A percentile compares a stretch with the other conserved stretches of the same genome.
Evolutionary conservation across 2,797 vertebrate genomes (phyloP).

Genomic region (Erithacus rubecula): DNA sequence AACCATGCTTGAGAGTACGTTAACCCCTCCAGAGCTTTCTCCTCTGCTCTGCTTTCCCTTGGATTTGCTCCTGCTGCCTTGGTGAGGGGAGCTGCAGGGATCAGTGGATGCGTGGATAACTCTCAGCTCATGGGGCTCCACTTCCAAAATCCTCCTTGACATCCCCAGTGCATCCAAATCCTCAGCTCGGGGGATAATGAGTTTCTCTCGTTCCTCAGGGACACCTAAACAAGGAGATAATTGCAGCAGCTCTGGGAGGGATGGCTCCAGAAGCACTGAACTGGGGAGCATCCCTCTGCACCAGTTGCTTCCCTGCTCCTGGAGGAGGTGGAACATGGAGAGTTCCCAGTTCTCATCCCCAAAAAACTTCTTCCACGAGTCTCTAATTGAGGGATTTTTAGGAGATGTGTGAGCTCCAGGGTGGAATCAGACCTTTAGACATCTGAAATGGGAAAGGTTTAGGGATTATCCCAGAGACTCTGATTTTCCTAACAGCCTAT

Average conservation of each 20-base stretch:
- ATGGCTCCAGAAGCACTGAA: not conserved
- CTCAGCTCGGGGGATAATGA: not conserved
- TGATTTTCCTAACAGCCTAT: not conserved
- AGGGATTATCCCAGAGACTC: not conserved
- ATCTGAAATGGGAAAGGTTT: not conserved
- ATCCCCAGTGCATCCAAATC: not conserved
- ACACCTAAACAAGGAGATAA: not conserved
- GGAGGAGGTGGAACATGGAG: not conserved
- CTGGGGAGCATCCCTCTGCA: not conserved
- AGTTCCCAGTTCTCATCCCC: not conserved
- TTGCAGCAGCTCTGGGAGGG: not conserved
- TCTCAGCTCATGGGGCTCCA: not conserved
- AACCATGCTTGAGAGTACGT: slow-evolving; percentile 65
- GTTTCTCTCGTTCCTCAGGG: not conserved
- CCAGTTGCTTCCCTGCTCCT: not conserved
- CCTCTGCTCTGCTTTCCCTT: not conserved
- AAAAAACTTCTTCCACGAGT: accelerated
- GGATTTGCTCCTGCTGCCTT: not conserved
- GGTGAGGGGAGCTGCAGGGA: not conserved
- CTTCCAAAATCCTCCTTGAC: not conserved
- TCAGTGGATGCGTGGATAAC: not conserved
- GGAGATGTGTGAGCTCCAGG: not conserved
- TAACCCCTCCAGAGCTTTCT: slow-evolving; percentile 59
- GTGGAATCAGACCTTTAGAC: not conserved
- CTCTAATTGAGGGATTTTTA: not conserved